Percentiles rank a stretch among this genome's conserved stretches.
These are phyloP conservation scores for Protonemura montana DNA, from an alignment of 2,888 invertebrate species.

Conservation along the genomic window DNA sequence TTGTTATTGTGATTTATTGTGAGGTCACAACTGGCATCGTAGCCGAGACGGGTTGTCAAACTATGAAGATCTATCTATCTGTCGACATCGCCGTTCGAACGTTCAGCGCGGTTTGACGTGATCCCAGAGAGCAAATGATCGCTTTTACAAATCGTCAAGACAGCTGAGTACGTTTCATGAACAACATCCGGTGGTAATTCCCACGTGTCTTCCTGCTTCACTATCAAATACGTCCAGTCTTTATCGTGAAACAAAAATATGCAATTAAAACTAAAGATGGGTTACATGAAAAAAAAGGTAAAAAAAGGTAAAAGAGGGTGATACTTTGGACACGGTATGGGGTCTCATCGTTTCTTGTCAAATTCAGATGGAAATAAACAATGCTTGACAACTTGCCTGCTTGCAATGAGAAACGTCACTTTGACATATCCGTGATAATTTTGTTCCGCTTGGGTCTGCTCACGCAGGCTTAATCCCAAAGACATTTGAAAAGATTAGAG, in stretches of 20 bases:
- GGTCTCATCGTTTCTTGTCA: neutral
- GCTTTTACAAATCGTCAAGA: neutral
- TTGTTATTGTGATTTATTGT: constrained; percentile 12
- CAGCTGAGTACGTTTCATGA: neutral
- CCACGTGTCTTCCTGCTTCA: neutral
- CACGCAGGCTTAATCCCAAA: neutral
- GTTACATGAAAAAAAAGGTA: neutral
- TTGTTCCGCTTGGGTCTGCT: neutral
- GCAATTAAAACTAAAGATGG: neutral
- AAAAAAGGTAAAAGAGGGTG: neutral
- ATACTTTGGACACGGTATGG: neutral
- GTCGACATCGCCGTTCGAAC: neutral
- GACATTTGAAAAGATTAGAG: neutral
- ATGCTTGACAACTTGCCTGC: neutral
- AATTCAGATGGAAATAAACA: neutral
- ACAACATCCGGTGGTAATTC: neutral
- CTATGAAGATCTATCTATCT: neutral
- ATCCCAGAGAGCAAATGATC: neutral
- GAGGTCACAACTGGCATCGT: neutral
- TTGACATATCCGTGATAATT: neutral
- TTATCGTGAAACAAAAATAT: neutral
- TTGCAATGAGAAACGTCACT: neutral
- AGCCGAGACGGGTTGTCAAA: neutral
- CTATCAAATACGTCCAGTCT: neutral
- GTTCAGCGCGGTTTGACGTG: no score